Evolutionary conservation across 2,113 vertebrate genomes (phyloP).

Genomic region (Dryoscopus gambensis): DNA sequence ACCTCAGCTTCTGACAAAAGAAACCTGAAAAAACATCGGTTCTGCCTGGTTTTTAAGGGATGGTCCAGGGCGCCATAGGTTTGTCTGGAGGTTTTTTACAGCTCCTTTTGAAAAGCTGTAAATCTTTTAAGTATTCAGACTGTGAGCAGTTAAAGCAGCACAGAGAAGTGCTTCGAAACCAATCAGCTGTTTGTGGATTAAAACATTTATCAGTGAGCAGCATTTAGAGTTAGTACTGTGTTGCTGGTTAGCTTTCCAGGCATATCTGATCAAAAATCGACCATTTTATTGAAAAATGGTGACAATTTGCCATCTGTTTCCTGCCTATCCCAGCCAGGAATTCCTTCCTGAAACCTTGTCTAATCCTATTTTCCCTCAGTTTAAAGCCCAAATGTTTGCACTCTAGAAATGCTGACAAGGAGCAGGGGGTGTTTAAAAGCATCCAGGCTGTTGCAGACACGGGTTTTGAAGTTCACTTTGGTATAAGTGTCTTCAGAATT

Average conservation of each 20-base stretch:
- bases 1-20: not conserved
- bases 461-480: not conserved
- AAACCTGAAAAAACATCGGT: not conserved
- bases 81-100: not conserved
- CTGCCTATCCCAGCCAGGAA: not conserved
- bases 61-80: not conserved
- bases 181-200: not conserved
- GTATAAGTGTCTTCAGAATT: not conserved
- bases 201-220: not conserved
- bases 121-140: not conserved
- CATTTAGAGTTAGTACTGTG: not conserved
- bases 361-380: too few species aligned
- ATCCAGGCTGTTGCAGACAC: not conserved
- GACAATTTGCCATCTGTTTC: not conserved
- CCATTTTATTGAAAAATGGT: not conserved
- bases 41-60: not conserved
- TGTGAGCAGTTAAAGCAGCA: not conserved
- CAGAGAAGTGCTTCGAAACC: not conserved
- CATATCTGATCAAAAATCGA: not conserved
- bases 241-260: not conserved
- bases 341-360: too few species aligned
- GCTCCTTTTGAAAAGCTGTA: not conserved
- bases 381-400: not conserved
- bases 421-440: not conserved
- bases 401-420: not conserved